Base-by-base conservation (phyloP, 2,888 invertebrate genomes). In the Ctena decussata region DNA sequence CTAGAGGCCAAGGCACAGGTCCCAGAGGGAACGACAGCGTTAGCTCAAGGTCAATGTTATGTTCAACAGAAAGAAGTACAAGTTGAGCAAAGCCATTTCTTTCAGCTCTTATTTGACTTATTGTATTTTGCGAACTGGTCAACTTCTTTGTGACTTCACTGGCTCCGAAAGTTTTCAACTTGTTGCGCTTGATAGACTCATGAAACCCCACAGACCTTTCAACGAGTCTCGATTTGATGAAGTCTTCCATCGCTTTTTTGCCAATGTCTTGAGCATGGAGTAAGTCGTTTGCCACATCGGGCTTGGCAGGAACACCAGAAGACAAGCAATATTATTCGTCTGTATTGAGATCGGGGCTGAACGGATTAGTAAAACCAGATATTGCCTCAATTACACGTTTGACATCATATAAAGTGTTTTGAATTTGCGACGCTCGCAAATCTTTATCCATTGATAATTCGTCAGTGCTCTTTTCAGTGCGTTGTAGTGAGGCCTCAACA, bases 161-260 rank as follows among this genome's bases (percentile, higher is more conserved):
- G 0, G 57, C 30, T 27, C 80, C 77, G 80, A 87, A 87, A 21
- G 87, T 86, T 74, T 85, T 82, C n/a, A 87, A 41, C 8, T 84
- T 86, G 1, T 60, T 46, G 21, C 73, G 71, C 75, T 80, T 84
- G 15, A 87, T 65, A 11, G 86, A 84, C 12, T 37, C 60, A 60
- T 89, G 76, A 27, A 85, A 86, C 3, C n/a, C 18, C 2, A 78
- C 70, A 30, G 71, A 53, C n/a, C 86, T 82, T 0, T 84, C 53
- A 18, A 87, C 76, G 0, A 87, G 60, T 18, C 84, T 27, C 18
- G 57, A 70, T 2, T 72, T 44, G 15, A 85, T 73, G 41, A 89
- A 85, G 2, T 71, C 44, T 12, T 85, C 73, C 37, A 75, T 70
- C 1, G 57, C 71, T 8, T 21, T 27, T 39, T 39, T 12, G 12